Percentiles rank a stretch among this genome's conserved stretches.
phyloP scores from a whole-genome alignment of 1,140 invertebrate species.

The Caenorhabditis latens region DNA sequence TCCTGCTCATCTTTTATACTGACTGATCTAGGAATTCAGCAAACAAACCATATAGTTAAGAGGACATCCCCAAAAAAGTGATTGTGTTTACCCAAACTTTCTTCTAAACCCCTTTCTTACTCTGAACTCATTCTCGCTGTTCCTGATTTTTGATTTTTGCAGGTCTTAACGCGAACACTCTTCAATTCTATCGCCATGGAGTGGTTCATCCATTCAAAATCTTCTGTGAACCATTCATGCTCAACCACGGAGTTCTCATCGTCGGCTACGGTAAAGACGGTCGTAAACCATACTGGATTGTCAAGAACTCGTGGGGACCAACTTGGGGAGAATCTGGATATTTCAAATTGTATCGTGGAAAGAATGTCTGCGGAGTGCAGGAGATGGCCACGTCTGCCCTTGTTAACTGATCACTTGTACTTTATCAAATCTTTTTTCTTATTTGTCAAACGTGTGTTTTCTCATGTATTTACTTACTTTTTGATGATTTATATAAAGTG shows the following conservation, averaged over 20 bases:
- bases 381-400: conserved; percentile 90
- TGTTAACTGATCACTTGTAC: conserved; percentile 78
- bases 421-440: neutral
- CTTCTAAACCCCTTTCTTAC: neutral
- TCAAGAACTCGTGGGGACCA: conserved; percentile 93
- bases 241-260: conserved; percentile 85
- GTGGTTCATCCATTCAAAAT: conserved; percentile 93
- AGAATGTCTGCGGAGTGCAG: conserved; percentile 93
- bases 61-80: neutral
- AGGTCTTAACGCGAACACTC: conserved; percentile 94
- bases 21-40: neutral
- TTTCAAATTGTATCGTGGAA: conserved; percentile 88
- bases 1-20: conserved; percentile 7
- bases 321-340: conserved; percentile 84
- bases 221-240: conserved; percentile 85
- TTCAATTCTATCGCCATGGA: conserved; percentile 98
- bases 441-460: conserved; percentile 6
- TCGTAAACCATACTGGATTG: conserved; percentile 90
- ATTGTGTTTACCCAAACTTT: conserved; percentile 35
- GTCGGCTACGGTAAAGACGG: conserved; percentile 89
- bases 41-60: conserved; percentile 44
- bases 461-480: neutral
- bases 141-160: neutral
- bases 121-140: neutral
- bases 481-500: neutral